Conservation (phyloP, 2,113 vertebrate species). For the Tragelaphus strepsiceros region DNA sequence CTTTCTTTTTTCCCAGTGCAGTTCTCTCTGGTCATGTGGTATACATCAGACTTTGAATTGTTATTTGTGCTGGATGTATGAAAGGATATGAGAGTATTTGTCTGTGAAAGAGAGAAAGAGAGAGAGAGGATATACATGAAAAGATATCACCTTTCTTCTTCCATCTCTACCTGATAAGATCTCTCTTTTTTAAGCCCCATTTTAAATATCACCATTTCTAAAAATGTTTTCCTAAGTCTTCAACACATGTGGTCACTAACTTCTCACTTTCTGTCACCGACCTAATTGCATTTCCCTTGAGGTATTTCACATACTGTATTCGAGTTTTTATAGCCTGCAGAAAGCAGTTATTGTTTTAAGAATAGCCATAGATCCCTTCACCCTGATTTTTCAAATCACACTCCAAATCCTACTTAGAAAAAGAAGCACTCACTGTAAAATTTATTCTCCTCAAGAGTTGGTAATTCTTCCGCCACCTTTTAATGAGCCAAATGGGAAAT, state of each 20-base stretch:
- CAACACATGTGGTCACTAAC: neutral
- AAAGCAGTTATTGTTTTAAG: neutral
- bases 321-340: neutral
- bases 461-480: neutral
- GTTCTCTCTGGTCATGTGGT: neutral
- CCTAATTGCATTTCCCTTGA: neutral
- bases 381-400: neutral
- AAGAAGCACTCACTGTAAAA: neutral
- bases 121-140: neutral
- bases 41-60: neutral
- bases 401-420: neutral
- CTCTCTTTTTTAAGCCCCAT: neutral
- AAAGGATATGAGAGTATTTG: neutral
- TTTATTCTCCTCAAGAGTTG: neutral
- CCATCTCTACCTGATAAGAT: neutral
- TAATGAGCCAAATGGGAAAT: neutral
- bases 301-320: neutral
- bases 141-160: neutral
- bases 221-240: neutral
- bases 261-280: neutral
- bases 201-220: slow-evolving; percentile 8
- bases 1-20: neutral
- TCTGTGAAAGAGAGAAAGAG: neutral
- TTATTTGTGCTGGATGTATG: neutral
- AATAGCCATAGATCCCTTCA: neutral